Conservation (phyloP, 1,140 invertebrate species). For the Choristoneura fumiferana region DNA sequence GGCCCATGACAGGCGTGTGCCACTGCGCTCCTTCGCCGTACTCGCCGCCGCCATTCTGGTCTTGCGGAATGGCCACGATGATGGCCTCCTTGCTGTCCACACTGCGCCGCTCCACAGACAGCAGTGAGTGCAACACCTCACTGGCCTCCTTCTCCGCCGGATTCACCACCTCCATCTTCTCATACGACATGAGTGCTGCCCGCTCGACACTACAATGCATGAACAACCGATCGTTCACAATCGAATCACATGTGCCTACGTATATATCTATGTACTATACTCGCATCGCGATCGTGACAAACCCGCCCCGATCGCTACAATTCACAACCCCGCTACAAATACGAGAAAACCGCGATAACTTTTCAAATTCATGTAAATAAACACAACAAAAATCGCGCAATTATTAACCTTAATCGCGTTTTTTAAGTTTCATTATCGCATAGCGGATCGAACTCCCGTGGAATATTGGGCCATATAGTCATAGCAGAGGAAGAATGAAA, state of each 20-base stretch:
- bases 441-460: conserved; percentile 78
- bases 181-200: conserved; percentile 65
- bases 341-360: conserved; percentile 74
- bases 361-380: conserved; percentile 79
- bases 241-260: conserved; percentile 73
- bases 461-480: conserved; percentile 80
- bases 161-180: conserved; percentile 77
- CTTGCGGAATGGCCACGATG: conserved; percentile 71
- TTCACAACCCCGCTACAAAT: conserved; percentile 49
- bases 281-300: conserved; percentile 34
- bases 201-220: conserved; percentile 45
- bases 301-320: conserved; percentile 59
- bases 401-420: conserved; percentile 80
- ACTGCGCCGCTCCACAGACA: conserved; percentile 80
- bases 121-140: conserved; percentile 81
- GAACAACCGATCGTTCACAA: conserved; percentile 70
- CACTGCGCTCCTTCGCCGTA: conserved; percentile 79
- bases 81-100: conserved; percentile 79
- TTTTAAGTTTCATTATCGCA: conserved; percentile 80
- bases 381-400: conserved; percentile 79
- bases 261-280: conserved; percentile 71
- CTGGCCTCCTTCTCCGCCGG: conserved; percentile 83
- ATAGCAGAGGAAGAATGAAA: conserved; percentile 75
- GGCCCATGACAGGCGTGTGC: conserved; percentile 79
- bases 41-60: conserved; percentile 67